phyloP scores from a whole-genome alignment of 2,113 vertebrate genomes.

The Pongo abelii region DNA sequence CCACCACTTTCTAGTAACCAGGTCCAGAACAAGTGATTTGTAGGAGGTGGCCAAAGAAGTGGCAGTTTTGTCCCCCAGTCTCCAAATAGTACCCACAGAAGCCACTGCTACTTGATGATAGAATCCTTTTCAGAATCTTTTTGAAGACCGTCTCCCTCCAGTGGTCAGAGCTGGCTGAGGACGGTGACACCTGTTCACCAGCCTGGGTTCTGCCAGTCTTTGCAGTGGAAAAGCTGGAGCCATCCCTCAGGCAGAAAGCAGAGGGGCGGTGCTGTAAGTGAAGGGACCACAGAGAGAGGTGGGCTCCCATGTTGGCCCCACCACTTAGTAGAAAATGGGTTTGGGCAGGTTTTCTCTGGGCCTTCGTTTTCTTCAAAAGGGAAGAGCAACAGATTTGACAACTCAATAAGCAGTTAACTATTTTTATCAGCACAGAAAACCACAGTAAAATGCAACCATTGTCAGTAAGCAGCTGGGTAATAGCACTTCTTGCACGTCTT shows the following conservation, averaged over 20 bases:
- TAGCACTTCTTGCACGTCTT: accelerated
- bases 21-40: not conserved
- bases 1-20: not conserved
- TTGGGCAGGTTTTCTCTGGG: not conserved
- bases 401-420: accelerated
- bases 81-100: not conserved
- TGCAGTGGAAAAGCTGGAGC: accelerated
- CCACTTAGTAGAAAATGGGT: not conserved
- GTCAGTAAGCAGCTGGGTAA: accelerated
- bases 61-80: not conserved
- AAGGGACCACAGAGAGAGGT: accelerated
- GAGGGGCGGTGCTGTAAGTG: accelerated
- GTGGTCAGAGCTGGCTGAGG: accelerated
- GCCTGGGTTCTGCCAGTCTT: not conserved
- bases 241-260: not conserved
- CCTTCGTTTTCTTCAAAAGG: not conserved
- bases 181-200: not conserved
- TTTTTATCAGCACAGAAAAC: not conserved
- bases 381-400: not conserved
- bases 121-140: not conserved
- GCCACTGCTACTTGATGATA: accelerated
- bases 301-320: not conserved
- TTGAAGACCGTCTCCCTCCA: accelerated
- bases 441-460: accelerated
- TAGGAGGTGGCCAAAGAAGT: accelerated